Evolutionary conservation across 2,113 vertebrate genomes (phyloP).

Genomic region (Heliornis fulica): DNA sequence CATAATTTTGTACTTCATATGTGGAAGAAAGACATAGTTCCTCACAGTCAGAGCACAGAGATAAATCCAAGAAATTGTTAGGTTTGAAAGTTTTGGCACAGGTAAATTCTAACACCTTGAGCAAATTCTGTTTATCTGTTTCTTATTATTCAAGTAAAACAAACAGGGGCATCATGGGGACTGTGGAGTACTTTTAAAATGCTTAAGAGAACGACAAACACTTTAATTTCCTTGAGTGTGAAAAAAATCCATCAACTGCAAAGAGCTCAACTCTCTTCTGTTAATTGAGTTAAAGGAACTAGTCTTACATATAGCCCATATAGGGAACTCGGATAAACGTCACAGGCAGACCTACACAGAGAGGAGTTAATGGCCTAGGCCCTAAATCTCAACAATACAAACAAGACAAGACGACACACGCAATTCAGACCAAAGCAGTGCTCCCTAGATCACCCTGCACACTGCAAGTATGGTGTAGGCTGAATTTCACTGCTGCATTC

Average conservation of each 20-base stretch:
- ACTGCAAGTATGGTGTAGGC: not conserved
- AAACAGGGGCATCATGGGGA: not conserved
- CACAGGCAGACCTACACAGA: not conserved
- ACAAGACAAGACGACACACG: not conserved
- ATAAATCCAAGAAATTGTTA: not conserved
- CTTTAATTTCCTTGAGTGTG: not conserved
- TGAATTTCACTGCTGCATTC: not conserved
- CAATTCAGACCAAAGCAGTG: accelerated
- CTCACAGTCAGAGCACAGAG: not conserved
- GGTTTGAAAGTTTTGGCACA: not conserved
- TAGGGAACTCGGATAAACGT: not conserved
- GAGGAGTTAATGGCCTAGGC: not conserved
- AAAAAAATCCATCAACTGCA: not conserved
- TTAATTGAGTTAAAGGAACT: not conserved
- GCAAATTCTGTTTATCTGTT: not conserved
- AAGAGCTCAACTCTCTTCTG: not conserved
- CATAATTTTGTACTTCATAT: not conserved
- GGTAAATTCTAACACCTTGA: not conserved
- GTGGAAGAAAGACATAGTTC: not conserved
- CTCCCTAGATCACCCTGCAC: not conserved
- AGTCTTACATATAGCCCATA: not conserved
- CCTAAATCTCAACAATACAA: not conserved
- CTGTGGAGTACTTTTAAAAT: not conserved
- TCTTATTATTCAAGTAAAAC: not conserved
- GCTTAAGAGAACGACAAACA: not conserved